A percentile compares a stretch with the other conserved stretches of the same genome.
phyloP scores from a whole-genome alignment of 1,140 invertebrate species.

The Nymphalis io region DNA sequence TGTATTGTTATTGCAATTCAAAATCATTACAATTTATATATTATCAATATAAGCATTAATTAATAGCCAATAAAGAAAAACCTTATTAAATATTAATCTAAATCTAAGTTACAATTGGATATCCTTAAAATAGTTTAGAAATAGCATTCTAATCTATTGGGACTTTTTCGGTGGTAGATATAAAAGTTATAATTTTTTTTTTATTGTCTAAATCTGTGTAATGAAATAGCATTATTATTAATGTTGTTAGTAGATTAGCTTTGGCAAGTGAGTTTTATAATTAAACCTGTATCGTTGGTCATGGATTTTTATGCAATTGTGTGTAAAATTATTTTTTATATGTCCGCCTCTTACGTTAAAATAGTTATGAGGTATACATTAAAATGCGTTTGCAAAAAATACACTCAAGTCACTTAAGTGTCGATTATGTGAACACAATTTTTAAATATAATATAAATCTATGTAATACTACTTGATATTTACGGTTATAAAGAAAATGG shows the following conservation, averaged over 20 bases:
- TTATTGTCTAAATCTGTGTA: background rate
- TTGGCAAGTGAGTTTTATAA: constrained; percentile 35
- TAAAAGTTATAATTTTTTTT: background rate
- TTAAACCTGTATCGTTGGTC: constrained; percentile 7
- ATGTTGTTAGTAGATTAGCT: constrained; percentile 18
- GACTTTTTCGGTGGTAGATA: constrained; percentile 27
- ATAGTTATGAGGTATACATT: no score
- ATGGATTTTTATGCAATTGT: constrained; percentile 5
- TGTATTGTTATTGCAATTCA: constrained; percentile 11
- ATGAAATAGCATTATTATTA: background rate
- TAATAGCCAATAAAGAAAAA: constrained; percentile 6
- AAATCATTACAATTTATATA: background rate
- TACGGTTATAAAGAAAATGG: no score
- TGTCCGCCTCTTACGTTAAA: background rate
- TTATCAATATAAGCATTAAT: constrained; percentile 4
- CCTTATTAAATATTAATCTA: background rate
- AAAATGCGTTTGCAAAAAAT: no score
- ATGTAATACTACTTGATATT: no score
- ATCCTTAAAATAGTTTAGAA: background rate
- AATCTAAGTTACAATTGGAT: background rate
- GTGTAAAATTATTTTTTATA: background rate
- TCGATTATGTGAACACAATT: no score
- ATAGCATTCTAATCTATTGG: constrained; percentile 20
- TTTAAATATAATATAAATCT: no score
- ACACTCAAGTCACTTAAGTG: no score